These are phyloP conservation scores for Ormyrus pomaceus DNA, from an alignment of 2,888 invertebrate genomes.

Conservation along the genomic window DNA sequence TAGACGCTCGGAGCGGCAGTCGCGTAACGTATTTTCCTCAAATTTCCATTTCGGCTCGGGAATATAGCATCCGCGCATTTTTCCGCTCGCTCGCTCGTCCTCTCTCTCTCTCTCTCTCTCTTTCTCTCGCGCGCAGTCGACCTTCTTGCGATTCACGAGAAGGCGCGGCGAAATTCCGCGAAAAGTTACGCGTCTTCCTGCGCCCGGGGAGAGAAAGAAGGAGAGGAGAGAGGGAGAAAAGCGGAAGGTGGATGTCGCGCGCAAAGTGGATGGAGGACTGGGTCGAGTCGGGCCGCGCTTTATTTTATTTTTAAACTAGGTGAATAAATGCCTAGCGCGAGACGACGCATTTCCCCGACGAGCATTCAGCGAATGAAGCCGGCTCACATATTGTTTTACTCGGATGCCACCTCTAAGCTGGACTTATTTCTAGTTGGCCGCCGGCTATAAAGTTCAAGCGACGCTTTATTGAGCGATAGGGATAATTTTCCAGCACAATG, in stretches of 20 bases:
- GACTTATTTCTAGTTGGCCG: too few species aligned
- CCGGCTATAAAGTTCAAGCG: too few species aligned
- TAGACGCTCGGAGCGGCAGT: neutral
- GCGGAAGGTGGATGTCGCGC: neutral
- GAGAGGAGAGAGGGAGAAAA: neutral
- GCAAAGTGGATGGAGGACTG: constrained; percentile 43
- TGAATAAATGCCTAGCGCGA: constrained; percentile 22
- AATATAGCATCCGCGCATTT: neutral
- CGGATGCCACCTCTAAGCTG: too few species aligned
- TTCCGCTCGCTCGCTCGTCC: neutral
- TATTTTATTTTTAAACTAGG: constrained; percentile 48
- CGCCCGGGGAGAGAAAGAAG: neutral
- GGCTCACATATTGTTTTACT: too few species aligned
- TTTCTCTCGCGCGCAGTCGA: constrained; percentile 6
- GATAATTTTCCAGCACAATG: too few species aligned
- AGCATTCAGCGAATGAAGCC: constrained; percentile 30
- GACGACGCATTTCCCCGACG: constrained; percentile 22
- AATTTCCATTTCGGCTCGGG: constrained; percentile 19
- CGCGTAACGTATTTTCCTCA: constrained; percentile 12
- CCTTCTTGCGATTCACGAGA: constrained; percentile 24
- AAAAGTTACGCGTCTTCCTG: constrained; percentile 21
- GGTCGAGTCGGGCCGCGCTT: constrained; percentile 39
- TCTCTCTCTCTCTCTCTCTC: neutral
- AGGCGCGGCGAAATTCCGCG: constrained; percentile 15
- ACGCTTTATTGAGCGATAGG: too few species aligned